Evolutionary conservation across 2,888 invertebrate species (phyloP), one percentile per base, ranked within the genome.

Genomic region (Eumacrocentrus americanus): DNA sequence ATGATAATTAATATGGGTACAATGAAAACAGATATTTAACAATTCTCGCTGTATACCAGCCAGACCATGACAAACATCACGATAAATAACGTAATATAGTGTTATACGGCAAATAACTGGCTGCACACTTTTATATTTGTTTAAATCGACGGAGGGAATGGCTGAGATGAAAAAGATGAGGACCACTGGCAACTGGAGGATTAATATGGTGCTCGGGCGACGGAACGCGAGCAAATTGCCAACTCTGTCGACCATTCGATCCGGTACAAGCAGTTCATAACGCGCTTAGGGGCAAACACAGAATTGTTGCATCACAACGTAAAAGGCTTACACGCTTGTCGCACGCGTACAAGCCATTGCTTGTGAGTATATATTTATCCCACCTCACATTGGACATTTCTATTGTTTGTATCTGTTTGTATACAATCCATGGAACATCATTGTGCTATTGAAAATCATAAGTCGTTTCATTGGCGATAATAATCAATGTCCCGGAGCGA

Each of bases 301-400:
- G 54, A 54, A 54, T 54, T 54, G 44, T 54, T 44, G 44, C 44
- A 25, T n/a, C 20, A 25, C 40, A 29, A 34, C 34, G 44, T 44
- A 25, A 29, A 14, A 18, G 34, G 25, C 44, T 29, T 44, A 23
- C 6, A 40, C 18, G 25, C 42, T 14, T 42, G 29, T 44, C 35
- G 44, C 44, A 29, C 54, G 44, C 34, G 44, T 34, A 16, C 29
- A 25, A 54, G 40, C n/a, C n/a, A 40, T 40, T 38, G 40, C 52
- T 9, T 34, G 54, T 44, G 44, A 25, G 25, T 52, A 54, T 54
- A 54, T 42, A 54, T 54, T 54, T 44, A 54, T 54, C 29, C 42
- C 29, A 38, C 37, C 12, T 14, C 38, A 38, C 12, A 11, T 20
- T 37, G 37, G 25, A 16, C n/a, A 29, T 7, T 18, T 23, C 34